Evolutionary conservation across 2,888 invertebrate genomes (phyloP).

Genomic region (Seira ritae): DNA sequence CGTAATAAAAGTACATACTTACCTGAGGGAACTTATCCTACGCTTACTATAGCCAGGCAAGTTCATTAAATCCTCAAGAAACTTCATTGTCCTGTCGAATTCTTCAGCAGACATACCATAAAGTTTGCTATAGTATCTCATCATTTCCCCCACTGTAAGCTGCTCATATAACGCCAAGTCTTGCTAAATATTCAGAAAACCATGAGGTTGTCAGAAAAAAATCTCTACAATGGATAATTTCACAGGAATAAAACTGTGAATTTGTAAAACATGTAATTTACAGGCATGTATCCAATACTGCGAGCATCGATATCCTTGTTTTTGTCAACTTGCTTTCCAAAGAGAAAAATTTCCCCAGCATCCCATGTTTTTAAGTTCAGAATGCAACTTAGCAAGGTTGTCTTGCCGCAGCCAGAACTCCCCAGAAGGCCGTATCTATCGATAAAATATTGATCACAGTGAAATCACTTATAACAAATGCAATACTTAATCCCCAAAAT

Average conservation of each 20-base stretch:
- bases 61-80: conserved; percentile 92
- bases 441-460: neutral
- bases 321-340: conserved; percentile 85
- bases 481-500: neutral
- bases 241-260: neutral
- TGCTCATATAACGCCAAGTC: conserved; percentile 93
- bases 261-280: neutral
- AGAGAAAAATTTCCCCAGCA: conserved; percentile 90
- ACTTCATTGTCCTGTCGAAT: conserved; percentile 87
- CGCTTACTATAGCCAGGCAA: conserved; percentile 81
- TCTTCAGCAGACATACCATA: conserved; percentile 92
- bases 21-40: conserved; percentile 25
- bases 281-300: conserved; percentile 58
- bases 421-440: conserved; percentile 93
- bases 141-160: conserved; percentile 94
- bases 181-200: conserved; percentile 74
- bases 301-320: conserved; percentile 91
- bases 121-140: conserved; percentile 97
- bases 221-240: neutral
- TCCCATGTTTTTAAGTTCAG: conserved; percentile 91
- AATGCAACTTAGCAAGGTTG: conserved; percentile 90
- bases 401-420: conserved; percentile 94
- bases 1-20: neutral
- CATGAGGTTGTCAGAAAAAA: neutral
- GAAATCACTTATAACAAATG: neutral